A percentile compares a stretch with the other conserved stretches of the same genome.
phyloP scores from a whole-genome alignment of 2,888 invertebrate genomes.

The Drosophila siamana region DNA sequence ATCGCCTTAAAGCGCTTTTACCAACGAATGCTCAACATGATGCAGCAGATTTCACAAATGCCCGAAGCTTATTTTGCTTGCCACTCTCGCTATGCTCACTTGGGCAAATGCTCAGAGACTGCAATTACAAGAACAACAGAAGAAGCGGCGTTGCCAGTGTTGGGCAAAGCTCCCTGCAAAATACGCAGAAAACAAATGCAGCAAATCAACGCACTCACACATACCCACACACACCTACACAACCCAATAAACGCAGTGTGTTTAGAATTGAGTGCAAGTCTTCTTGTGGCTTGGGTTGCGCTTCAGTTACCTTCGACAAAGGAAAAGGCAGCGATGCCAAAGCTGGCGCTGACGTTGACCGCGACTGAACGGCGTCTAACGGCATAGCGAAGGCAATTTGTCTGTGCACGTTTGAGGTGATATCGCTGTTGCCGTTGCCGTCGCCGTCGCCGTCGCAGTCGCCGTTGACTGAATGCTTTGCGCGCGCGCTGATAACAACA shows the following conservation, averaged over 20 bases:
- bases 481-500: slow-evolving; percentile 55
- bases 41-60: slow-evolving; percentile 32
- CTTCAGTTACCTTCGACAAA: slow-evolving; percentile 78
- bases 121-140: slow-evolving; percentile 12
- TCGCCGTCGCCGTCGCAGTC: slow-evolving; percentile 6
- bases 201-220: slow-evolving; percentile 45
- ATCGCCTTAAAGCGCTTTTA: slow-evolving; percentile 23
- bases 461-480: slow-evolving; percentile 38
- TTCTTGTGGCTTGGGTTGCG: slow-evolving; percentile 52
- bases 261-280: slow-evolving; percentile 54
- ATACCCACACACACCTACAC: background rate
- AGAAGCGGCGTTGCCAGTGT: slow-evolving; percentile 7
- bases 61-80: slow-evolving; percentile 17
- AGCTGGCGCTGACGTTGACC: slow-evolving; percentile 22
- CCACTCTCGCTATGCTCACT: slow-evolving; percentile 50
- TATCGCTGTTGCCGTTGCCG: slow-evolving; percentile 21
- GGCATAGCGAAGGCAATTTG: slow-evolving; percentile 37
- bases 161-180: slow-evolving; percentile 34
- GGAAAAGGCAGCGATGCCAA: slow-evolving; percentile 47
- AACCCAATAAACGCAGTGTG: slow-evolving; percentile 23
- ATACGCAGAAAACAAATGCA: slow-evolving; percentile 51
- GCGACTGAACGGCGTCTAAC: slow-evolving; percentile 50
- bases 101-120: slow-evolving; percentile 29
- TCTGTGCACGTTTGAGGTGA: slow-evolving; percentile 9
- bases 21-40: slow-evolving; percentile 24